Evolutionary conservation across 2,113 vertebrate genomes (phyloP).

Genomic region (Siphamia tubifer): DNA sequence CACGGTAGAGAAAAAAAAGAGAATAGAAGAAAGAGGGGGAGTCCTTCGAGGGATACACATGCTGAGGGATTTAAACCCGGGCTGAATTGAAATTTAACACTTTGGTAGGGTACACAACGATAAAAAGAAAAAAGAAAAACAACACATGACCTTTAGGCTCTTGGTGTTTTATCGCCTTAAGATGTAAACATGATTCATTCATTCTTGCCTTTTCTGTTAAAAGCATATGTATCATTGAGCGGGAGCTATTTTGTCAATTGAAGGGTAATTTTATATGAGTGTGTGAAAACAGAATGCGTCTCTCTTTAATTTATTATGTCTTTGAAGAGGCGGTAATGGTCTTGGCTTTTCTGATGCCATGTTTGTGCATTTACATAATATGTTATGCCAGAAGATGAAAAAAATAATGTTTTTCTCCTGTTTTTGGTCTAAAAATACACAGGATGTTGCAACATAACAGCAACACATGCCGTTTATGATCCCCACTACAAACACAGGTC

Average conservation of each 20-base stretch:
- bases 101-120: constrained; percentile 16
- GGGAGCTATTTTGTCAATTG: background rate
- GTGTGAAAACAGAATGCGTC: constrained; percentile 8
- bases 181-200: constrained; percentile 2
- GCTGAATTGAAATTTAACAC: constrained; percentile 52
- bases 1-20: constrained; percentile 51
- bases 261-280: constrained; percentile 11
- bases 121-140: constrained; percentile 1
- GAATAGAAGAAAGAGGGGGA: constrained; percentile 49
- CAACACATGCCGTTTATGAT: constrained; percentile 54
- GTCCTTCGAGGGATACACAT: constrained; percentile 50
- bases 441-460: constrained; percentile 67
- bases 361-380: constrained; percentile 63
- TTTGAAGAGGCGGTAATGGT: constrained; percentile 64
- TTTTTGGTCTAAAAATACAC: constrained; percentile 59
- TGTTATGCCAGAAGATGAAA: constrained; percentile 42
- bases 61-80: constrained; percentile 42
- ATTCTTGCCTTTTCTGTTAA: constrained; percentile 14
- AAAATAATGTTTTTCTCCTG: constrained; percentile 34
- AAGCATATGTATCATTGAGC: background rate
- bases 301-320: constrained; percentile 45
- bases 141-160: constrained; percentile 20
- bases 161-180: constrained; percentile 1
- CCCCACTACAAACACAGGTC: constrained; percentile 16
- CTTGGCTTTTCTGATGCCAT: constrained; percentile 37